Evolutionary conservation across 2,113 vertebrate species (phyloP), one percentile per base, ranked within the genome.

Genomic region (Recurvirostra avosetta): DNA sequence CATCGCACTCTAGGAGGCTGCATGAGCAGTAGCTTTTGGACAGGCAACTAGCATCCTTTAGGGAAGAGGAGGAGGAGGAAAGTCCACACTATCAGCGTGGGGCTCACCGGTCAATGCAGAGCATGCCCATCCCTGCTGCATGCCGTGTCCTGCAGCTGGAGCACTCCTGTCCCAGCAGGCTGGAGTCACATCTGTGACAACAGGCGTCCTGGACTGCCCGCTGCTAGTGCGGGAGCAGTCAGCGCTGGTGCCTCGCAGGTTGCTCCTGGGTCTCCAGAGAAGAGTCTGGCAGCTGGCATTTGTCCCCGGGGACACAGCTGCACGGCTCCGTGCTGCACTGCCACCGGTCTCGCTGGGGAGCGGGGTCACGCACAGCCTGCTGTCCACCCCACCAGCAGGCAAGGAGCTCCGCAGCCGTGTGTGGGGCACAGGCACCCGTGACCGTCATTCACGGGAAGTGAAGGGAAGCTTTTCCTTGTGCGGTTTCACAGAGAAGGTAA

Each of bases 111-210:
- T 53, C 77, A 50, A 1, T 1, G 43, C 86, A 49, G 96, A 94
- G 72, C 71, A 53, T 12, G 62, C 71, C 93, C 79, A 78, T 90
- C 91, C 94, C 85, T 59, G 45, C 88, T 30, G 71, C 90, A 67
- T 30, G 47, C 79, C 3, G 11, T n/a, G 36, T 80, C 63, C 92
- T 49, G 92, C 70, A 70, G 94, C 76, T 2, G 58, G 30, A 78
- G 81, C 50, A 12, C 89, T 87, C 96, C 43, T 76, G 63, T 74
- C 86, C 95, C 41, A 36, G 87, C 29, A 5, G 73, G 74, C 14
- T 83, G 61, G 13, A 90, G 40, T 97, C 97, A 97, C 95, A 95
- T 92, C 71, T 70, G 88, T 84, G 90, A 53, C 88, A 80, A 58
- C 11, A 65, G 72, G 50, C 0, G 58, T 82, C 82, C 77, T 2